Evolutionary conservation across 2,113 vertebrate species (phyloP).

Genomic region (Oryzias woworae): DNA sequence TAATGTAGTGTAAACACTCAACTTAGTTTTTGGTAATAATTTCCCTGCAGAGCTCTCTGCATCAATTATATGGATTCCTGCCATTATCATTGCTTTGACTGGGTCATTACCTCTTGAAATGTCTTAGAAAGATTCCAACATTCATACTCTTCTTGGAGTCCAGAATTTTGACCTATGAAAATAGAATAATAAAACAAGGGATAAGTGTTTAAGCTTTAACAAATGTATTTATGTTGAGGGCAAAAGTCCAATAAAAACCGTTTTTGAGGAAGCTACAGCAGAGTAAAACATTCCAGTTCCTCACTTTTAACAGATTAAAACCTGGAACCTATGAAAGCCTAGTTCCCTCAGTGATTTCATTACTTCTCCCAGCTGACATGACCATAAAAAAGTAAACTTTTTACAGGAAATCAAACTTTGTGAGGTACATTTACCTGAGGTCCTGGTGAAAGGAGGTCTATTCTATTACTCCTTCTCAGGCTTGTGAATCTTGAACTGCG

Average conservation of each 20-base stretch:
- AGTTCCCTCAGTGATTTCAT: constrained; percentile 21
- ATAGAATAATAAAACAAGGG: constrained; percentile 6
- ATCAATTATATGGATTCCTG: background rate
- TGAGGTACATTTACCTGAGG: constrained; percentile 43
- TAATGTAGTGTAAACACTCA: background rate
- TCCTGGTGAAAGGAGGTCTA: constrained; percentile 32
- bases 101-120: constrained; percentile 73
- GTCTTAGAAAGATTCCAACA: constrained; percentile 76
- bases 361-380: constrained; percentile 21
- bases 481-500: constrained; percentile 10
- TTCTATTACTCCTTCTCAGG: constrained; percentile 48
- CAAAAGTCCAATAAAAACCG: too few species aligned
- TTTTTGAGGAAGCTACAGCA: constrained; percentile 33
- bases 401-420: background rate
- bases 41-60: background rate
- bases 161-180: constrained; percentile 71
- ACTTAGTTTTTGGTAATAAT: background rate
- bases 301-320: background rate
- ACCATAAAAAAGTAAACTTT: background rate
- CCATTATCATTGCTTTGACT: background rate
- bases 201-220: background rate
- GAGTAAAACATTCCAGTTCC: constrained; percentile 19
- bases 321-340: constrained; percentile 22
- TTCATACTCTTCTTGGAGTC: constrained; percentile 81
- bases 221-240: too few species aligned